Conservation (phyloP, 2,113 vertebrate species). For the Maccullochella peelii region DNA sequence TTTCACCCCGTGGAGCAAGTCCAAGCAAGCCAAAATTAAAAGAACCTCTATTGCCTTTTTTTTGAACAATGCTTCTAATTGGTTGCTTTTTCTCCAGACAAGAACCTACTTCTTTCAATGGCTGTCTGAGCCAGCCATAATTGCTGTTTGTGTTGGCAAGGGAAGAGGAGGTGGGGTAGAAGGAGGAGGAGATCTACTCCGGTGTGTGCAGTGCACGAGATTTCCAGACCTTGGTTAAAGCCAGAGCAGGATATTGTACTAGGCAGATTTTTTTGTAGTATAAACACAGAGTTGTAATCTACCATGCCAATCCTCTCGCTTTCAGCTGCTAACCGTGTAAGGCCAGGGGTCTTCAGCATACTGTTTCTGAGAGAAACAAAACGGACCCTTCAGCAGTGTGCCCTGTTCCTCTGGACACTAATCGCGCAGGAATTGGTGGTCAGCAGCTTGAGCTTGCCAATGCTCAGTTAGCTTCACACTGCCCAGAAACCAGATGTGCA, state of each 20-base stretch:
- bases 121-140: constrained; percentile 88
- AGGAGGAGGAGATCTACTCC: constrained; percentile 81
- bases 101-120: constrained; percentile 89
- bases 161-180: constrained; percentile 66
- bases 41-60: constrained; percentile 52
- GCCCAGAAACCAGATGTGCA: constrained; percentile 82
- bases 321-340: constrained; percentile 81
- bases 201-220: constrained; percentile 87
- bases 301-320: constrained; percentile 79
- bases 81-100: constrained; percentile 86
- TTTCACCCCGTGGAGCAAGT: constrained; percentile 62
- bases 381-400: constrained; percentile 72
- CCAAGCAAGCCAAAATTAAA: constrained; percentile 70
- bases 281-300: constrained; percentile 90
- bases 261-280: constrained; percentile 88
- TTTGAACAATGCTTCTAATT: constrained; percentile 89
- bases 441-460: constrained; percentile 73
- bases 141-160: constrained; percentile 93
- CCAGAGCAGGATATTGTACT: constrained; percentile 89
- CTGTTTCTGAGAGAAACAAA: constrained; percentile 74
- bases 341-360: constrained; percentile 77
- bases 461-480: constrained; percentile 75
- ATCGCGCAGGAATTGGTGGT: constrained; percentile 74
- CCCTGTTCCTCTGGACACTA: constrained; percentile 67
- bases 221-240: constrained; percentile 90